Evolutionary conservation across 2,113 vertebrate species (phyloP).

Genomic region (Charina bottae): DNA sequence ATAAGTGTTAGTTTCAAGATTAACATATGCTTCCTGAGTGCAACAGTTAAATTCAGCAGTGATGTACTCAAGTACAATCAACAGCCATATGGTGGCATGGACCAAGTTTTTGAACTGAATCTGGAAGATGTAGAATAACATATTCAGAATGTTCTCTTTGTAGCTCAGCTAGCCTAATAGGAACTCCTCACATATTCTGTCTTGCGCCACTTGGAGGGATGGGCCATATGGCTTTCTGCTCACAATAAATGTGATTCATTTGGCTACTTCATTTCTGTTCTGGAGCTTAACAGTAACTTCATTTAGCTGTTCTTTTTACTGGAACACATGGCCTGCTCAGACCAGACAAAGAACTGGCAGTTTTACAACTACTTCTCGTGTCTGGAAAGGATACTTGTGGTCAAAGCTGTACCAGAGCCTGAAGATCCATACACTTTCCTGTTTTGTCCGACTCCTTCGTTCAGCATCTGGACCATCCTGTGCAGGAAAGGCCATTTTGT

Average conservation of each 20-base stretch:
- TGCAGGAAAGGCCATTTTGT: conserved; percentile 44
- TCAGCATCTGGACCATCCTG: conserved; percentile 77
- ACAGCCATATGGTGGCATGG: neutral
- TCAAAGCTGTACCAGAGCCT: conserved; percentile 97
- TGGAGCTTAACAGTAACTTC: neutral
- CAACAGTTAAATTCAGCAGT: neutral
- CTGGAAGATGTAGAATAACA: neutral
- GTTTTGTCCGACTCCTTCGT: conserved; percentile 87
- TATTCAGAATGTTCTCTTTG: neutral
- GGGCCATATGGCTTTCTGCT: neutral
- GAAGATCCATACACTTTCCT: conserved; percentile 98
- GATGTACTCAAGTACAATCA: neutral
- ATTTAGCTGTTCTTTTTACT: neutral
- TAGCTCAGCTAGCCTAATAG: neutral
- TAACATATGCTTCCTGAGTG: neutral
- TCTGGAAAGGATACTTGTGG: conserved; percentile 95
- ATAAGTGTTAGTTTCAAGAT: neutral
- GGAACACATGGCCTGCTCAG: neutral
- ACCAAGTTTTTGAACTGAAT: neutral
- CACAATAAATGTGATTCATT: neutral
- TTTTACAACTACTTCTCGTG: neutral
- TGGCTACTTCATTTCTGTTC: neutral
- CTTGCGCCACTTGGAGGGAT: neutral
- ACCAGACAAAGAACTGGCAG: neutral
- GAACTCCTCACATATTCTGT: neutral